phyloP scores from a whole-genome alignment of 2,888 invertebrate species.

The Lithophane ornitopus region DNA sequence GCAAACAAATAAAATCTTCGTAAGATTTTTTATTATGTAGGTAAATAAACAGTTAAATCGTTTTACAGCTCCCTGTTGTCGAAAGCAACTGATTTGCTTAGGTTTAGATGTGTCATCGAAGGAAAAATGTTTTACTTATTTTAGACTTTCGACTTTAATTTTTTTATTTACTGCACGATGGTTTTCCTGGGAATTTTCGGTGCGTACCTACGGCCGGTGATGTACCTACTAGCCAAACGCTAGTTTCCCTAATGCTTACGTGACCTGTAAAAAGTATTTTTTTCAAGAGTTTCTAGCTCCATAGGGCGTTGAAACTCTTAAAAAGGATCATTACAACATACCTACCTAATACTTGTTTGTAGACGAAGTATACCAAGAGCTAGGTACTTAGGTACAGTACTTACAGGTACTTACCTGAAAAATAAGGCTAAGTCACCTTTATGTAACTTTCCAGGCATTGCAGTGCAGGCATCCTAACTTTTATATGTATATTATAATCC shows the following conservation, averaged over 20 bases:
- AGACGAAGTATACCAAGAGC: too few relatives aligned
- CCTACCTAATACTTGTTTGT: too few relatives aligned
- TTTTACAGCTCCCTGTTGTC: not conserved
- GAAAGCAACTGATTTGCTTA: not conserved
- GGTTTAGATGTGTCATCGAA: not conserved
- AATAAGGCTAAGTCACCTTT: too few relatives aligned
- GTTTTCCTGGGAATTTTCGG: conserved; percentile 4
- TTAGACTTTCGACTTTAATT: not conserved
- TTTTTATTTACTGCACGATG: not conserved
- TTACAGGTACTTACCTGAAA: too few relatives aligned
- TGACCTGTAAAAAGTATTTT: not conserved
- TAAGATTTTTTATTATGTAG: not conserved
- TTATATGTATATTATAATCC: too few relatives aligned
- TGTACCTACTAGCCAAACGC: not conserved
- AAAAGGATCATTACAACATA: too few relatives aligned
- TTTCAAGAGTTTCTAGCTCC: not conserved
- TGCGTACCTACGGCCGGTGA: not conserved
- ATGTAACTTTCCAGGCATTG: too few relatives aligned
- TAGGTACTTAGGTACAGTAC: too few relatives aligned
- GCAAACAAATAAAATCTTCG: not conserved
- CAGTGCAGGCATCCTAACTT: too few relatives aligned
- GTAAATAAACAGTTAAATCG: not conserved
- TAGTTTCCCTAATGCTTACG: not conserved
- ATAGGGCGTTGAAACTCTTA: too few relatives aligned
- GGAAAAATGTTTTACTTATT: not conserved